Percentiles rank a stretch among this genome's conserved stretches.
These are phyloP conservation scores for Coregonus sp. DNA, from an alignment of 2,797 vertebrate genomes.

Conservation along the genomic window DNA sequence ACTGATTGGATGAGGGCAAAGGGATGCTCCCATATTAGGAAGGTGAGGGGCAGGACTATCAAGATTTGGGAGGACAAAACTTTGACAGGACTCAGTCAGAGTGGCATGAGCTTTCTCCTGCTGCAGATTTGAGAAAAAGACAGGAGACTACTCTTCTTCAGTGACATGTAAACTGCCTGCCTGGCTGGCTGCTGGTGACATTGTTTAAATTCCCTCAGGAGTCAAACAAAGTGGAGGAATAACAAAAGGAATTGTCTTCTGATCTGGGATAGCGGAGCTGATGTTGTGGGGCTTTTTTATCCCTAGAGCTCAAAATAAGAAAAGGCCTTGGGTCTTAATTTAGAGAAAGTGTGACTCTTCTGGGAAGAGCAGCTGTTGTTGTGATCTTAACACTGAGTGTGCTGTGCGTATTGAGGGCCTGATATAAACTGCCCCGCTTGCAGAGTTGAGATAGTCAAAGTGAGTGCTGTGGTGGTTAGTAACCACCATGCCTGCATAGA, in stretches of 20 bases:
- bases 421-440: neutral
- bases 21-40: constrained; percentile 32
- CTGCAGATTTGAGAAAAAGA: constrained; percentile 9
- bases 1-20: constrained; percentile 22
- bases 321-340: constrained; percentile 45
- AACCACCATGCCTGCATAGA: neutral
- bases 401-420: neutral
- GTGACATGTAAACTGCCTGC: neutral
- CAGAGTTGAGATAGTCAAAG: neutral
- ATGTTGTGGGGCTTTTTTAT: constrained; percentile 52
- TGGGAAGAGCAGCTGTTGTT: constrained; percentile 47
- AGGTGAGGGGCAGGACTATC: constrained; percentile 7
- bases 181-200: constrained; percentile 19
- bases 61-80: neutral
- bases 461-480: neutral
- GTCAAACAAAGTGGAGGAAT: neutral
- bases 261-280: constrained; percentile 16
- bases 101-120: neutral
- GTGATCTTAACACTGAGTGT: constrained; percentile 20
- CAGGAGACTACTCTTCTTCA: neutral
- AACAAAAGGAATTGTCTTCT: constrained; percentile 7
- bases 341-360: constrained; percentile 49
- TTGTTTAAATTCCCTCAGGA: neutral
- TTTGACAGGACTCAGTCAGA: constrained; percentile 7
- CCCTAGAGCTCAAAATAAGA: constrained; percentile 54